Base-by-base conservation (phyloP, 2,888 invertebrate genomes). In the Idaea straminata region DNA sequence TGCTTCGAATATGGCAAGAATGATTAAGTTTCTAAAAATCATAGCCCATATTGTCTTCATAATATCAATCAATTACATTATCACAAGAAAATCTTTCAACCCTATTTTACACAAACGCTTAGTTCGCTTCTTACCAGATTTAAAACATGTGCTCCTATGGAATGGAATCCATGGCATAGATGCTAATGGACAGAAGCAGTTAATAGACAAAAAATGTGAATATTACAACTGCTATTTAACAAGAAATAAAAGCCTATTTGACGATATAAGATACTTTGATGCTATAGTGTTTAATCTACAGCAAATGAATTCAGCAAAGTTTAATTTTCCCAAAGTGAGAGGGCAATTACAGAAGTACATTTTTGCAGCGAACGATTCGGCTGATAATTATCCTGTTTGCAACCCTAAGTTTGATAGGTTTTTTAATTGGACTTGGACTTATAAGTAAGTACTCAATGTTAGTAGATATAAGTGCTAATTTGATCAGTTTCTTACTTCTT, bases 391-490 rank as follows among this genome's bases (percentile, higher is more conserved):
- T 66, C 89, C 91, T 5, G 78, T 89, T 1, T 91, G 90, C 66
- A 72, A 83, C 68, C 59, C 81, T 0, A 61, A 74, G 15, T 91
- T 85, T 65, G 88, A 91, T 25, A 57, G 76, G 35, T 91, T 82
- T 69, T 92, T 91, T 64, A 92, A 91, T 66, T 91, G 91, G 91
- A 89, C 89, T 15, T 91, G 91, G 91, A 87, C 88, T 0, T 91
- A 91, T 72, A 87, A 81, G 89, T 90, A 76, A 67, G 67, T 64
- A 47, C n/a, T 58, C n/a, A 15, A 15, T 57, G 0, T 57, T 57
- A 4, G 13, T 57, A 3, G 0, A 59, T 59, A 15, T 15, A 0
- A 47, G 47, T 5, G 13, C 13, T 10, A 7, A 4, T 60, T 35
- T 16, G 25, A 15, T 73, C 63, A 7, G 16, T 1, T 57, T 65